Percentiles rank a stretch among this genome's conserved stretches.
These are phyloP conservation scores for Clarias pachynema DNA, from an alignment of 2,797 vertebrate species.

Conservation along the genomic window DNA sequence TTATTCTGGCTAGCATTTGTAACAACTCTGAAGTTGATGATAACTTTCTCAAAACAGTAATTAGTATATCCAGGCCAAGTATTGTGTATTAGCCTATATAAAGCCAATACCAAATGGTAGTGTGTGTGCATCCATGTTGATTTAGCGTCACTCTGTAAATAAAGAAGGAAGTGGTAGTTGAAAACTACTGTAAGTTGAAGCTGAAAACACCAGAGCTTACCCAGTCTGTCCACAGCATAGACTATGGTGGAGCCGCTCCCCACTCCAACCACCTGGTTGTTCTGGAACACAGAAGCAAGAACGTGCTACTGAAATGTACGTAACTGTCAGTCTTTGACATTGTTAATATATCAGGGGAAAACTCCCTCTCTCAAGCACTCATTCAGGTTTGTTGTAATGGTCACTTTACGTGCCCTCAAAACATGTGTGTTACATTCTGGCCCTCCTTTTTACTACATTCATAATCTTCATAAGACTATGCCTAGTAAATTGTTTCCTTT, in stretches of 20 bases:
- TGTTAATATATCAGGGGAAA: not conserved
- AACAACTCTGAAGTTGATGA: not conserved
- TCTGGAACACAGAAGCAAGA: constrained; percentile 67
- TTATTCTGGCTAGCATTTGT: too few species aligned
- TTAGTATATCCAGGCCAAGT: not conserved
- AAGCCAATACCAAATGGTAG: not conserved
- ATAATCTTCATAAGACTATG: not conserved
- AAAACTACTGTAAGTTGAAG: not conserved
- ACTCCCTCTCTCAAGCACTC: not conserved
- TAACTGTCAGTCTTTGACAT: not conserved
- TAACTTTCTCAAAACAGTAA: not conserved
- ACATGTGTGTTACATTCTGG: not conserved
- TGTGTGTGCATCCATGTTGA: not conserved
- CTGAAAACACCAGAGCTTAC: constrained; percentile 68
- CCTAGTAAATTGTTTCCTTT: too few species aligned
- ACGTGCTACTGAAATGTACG: not conserved
- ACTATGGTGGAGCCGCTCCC: constrained; percentile 97
- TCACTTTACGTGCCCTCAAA: not conserved
- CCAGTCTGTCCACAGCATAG: constrained; percentile 90
- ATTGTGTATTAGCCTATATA: not conserved
- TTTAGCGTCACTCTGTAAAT: not conserved
- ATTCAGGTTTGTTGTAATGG: not conserved
- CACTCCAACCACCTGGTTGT: constrained; percentile 94
- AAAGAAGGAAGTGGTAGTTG: not conserved
- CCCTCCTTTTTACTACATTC: not conserved